A percentile compares a stretch with the other conserved stretches of the same genome.
Conservation (phyloP, 2,797 vertebrate species). For the Perdix hodgsoniae region DNA sequence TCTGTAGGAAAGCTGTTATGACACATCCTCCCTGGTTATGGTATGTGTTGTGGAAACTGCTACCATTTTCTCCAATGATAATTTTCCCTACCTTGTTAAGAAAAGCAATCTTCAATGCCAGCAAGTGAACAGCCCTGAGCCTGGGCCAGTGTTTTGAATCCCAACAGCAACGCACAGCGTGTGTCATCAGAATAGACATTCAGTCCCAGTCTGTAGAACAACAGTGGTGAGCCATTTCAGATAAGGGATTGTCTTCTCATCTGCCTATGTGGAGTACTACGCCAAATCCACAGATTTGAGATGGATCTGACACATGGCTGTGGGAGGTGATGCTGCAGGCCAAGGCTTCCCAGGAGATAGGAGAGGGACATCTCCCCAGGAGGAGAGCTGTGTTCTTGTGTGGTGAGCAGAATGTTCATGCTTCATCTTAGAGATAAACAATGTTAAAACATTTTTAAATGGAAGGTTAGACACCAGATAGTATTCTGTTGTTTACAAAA, state of each 20-base stretch:
- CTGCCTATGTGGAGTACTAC: background rate
- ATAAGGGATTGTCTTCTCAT: background rate
- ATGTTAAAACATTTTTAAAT: background rate
- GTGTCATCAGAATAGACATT: background rate
- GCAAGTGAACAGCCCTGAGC: background rate
- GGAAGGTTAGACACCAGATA: background rate
- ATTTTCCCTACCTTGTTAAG: background rate
- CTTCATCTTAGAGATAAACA: background rate
- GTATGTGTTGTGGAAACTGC: background rate
- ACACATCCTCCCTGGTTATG: background rate
- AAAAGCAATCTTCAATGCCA: background rate
- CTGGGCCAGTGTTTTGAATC: background rate
- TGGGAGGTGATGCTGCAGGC: background rate
- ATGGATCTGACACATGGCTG: background rate
- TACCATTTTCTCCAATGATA: background rate
- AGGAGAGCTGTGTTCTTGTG: background rate
- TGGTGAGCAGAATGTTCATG: rapidly evolving
- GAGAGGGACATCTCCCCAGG: background rate
- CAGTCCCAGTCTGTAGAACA: background rate
- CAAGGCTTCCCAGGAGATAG: background rate
- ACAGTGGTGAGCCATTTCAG: background rate
- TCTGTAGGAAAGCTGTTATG: background rate
- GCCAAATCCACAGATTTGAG: background rate
- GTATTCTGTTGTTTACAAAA: background rate
- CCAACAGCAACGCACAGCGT: background rate